Evolutionary conservation across 2,797 vertebrate genomes (phyloP).

Genomic region (Chiroxiphia lanceolata): DNA sequence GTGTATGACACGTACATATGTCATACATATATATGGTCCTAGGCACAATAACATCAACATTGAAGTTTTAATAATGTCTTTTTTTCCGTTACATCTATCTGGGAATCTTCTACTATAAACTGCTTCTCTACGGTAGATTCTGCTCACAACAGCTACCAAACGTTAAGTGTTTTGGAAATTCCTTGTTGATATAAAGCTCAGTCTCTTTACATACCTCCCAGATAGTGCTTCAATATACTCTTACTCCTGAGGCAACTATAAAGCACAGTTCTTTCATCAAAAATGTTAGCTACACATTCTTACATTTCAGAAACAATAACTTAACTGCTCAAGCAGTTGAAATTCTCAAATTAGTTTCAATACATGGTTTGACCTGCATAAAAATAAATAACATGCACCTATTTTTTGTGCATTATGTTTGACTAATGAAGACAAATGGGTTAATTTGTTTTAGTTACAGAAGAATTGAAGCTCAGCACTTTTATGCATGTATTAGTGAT

Average conservation of each 20-base stretch:
- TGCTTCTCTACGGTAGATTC: conserved; percentile 22
- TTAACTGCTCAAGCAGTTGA: conserved; percentile 32
- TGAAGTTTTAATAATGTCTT: conserved; percentile 68
- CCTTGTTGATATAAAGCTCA: neutral
- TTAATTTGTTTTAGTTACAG: conserved; percentile 65
- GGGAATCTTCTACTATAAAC: conserved; percentile 63
- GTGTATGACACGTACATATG: no score
- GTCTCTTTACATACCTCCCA: neutral
- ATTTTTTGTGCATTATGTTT: conserved; percentile 49
- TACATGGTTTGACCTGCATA: conserved; percentile 46
- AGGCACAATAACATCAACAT: conserved; percentile 65
- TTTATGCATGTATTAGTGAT: conserved; percentile 63
- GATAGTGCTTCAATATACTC: neutral
- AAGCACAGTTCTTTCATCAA: neutral
- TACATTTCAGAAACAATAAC: conserved; percentile 47
- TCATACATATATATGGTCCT: conserved; percentile 20
- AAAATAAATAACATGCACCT: conserved; percentile 62
- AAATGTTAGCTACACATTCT: neutral
- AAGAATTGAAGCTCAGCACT: conserved; percentile 53
- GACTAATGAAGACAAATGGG: conserved; percentile 74
- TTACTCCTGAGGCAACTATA: neutral
- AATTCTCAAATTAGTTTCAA: conserved; percentile 64
- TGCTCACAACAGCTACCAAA: neutral
- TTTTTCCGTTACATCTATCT: conserved; percentile 36
- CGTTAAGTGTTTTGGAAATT: neutral